phyloP scores from a whole-genome alignment of 2,888 invertebrate genomes.

The Leptopilina myrica region DNA sequence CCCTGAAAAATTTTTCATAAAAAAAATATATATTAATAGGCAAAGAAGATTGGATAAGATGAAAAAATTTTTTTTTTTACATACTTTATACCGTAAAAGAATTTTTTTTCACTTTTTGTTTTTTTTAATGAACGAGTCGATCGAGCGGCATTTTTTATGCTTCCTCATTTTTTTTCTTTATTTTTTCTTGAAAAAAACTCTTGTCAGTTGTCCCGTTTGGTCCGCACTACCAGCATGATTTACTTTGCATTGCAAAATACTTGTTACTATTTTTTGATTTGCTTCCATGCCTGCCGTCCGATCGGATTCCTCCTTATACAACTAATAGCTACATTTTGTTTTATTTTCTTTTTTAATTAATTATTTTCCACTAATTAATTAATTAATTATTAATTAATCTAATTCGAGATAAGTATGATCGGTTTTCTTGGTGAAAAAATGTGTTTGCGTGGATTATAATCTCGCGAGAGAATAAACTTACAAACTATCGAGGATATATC shows the following conservation, averaged over 20 bases:
- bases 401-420: conserved; percentile 35
- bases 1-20: background rate
- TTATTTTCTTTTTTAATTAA: no score
- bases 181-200: conserved; percentile 50
- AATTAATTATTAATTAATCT: conserved; percentile 15
- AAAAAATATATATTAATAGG: background rate
- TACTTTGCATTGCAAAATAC: conserved; percentile 67
- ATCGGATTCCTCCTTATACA: conserved; percentile 67
- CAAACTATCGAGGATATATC: conserved; percentile 44
- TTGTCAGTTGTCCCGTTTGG: conserved; percentile 73
- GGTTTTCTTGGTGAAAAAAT: conserved; percentile 24
- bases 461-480: conserved; percentile 14
- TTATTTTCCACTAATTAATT: conserved; percentile 12
- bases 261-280: conserved; percentile 67
- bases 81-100: conserved; percentile 12
- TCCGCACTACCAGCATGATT: conserved; percentile 72
- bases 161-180: conserved; percentile 50
- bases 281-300: conserved; percentile 73
- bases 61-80: background rate
- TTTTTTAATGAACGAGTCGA: conserved; percentile 48
- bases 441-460: conserved; percentile 23
- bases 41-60: conserved; percentile 24
- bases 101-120: no score
- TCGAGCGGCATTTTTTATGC: conserved; percentile 59
- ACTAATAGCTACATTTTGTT: conserved; percentile 42